Percentiles rank a stretch among this genome's conserved stretches.
phyloP scores from a whole-genome alignment of 2,113 vertebrate species.

The Galeopterus variegatus region DNA sequence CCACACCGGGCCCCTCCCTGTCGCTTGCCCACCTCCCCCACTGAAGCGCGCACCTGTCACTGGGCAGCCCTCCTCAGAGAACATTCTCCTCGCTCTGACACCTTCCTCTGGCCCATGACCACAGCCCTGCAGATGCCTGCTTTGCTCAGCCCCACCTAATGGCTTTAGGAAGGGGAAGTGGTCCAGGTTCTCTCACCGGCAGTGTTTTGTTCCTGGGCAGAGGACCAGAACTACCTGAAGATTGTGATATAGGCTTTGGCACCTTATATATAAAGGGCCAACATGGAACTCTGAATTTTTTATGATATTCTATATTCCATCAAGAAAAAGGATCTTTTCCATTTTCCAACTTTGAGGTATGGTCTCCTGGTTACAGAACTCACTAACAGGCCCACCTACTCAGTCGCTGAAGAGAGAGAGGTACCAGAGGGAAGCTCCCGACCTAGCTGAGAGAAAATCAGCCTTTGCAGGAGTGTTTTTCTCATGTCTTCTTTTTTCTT shows the following conservation, averaged over 20 bases:
- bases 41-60: background rate
- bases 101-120: background rate
- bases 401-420: background rate
- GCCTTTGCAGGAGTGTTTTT: background rate
- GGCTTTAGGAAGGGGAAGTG: background rate
- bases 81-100: background rate
- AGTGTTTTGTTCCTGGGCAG: background rate
- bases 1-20: background rate
- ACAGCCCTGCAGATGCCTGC: background rate
- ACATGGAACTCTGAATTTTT: background rate
- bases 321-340: background rate
- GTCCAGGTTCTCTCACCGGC: background rate
- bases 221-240: background rate
- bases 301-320: background rate
- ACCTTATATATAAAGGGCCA: too few species aligned
- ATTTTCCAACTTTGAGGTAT: background rate
- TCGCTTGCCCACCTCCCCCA: background rate
- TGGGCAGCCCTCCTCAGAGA: background rate
- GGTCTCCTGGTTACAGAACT: background rate
- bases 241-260: background rate
- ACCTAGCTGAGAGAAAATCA: background rate
- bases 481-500: background rate
- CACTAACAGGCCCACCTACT: background rate
- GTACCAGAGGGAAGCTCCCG: background rate
- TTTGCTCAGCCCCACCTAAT: background rate